These are phyloP conservation scores for Chrysolina oricalcia DNA, from an alignment of 2,888 invertebrate genomes.

Conservation along the genomic window DNA sequence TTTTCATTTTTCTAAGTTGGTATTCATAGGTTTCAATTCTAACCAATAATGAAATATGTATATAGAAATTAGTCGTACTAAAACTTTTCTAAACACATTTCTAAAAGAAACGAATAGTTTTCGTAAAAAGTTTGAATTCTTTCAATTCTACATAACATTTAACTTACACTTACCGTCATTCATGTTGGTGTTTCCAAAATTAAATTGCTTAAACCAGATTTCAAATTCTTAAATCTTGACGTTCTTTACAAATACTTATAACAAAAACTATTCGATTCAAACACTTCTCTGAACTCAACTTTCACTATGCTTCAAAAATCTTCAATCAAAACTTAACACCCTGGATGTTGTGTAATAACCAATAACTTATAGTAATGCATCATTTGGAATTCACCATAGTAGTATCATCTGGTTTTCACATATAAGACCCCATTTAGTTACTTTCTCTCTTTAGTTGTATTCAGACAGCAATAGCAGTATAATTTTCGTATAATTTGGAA, in stretches of 20 bases:
- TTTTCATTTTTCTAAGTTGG: background rate
- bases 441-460: conserved; percentile 6
- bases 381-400: background rate
- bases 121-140: background rate
- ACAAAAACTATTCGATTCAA: no score
- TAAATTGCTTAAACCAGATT: no score
- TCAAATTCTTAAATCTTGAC: no score
- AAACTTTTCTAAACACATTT: background rate
- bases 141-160: background rate
- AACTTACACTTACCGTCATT: background rate
- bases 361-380: background rate
- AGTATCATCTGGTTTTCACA: background rate
- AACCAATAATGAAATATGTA: background rate
- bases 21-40: background rate
- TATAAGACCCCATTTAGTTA: background rate
- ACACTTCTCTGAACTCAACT: no score
- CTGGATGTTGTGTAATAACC: background rate
- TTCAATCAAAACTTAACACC: no score
- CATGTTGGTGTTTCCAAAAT: no score
- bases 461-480: conserved; percentile 56
- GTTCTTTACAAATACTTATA: no score
- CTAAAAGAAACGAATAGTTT: conserved; percentile 7
- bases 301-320: no score
- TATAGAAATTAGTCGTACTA: conserved; percentile 9
- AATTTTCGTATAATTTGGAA: conserved; percentile 37